Evolutionary conservation across 2,113 vertebrate genomes (phyloP), one percentile per base, ranked within the genome.

Genomic region (Melanerpes formicivorus): DNA sequence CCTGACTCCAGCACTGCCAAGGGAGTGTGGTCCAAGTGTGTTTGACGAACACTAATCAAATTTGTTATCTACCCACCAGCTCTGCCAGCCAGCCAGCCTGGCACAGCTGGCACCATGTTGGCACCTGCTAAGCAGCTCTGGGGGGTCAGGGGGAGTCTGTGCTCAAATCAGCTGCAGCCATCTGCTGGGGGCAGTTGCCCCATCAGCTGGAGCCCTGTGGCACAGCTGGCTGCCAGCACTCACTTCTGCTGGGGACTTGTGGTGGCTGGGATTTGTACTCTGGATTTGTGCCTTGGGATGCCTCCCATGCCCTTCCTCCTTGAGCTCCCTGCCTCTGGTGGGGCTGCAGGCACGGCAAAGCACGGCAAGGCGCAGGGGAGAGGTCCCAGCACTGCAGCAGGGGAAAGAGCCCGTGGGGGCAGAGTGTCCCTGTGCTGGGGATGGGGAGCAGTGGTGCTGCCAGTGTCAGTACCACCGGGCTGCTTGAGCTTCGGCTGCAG

Each of bases 21-120:
- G 80, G 84, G 75, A 84, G 34, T 50, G 7, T 80, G 90, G 90
- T 90, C 64, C 23, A 90, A 84, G 87, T 92, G 9, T 92, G 78
- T 95, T 93, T 96, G 93, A 94, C 93, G 95, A 96, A 95, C 86
- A 16, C 87, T 96, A 89, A 96, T 96, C 90, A 94, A 79, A 94
- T 88, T 40, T 69, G 65, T 86, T 92, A 59, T 42, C 78, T 88
- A 4, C 58, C 74, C 11, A 0, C 83, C 78, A 14, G 63, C 86
- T 70, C 80, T 92, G 86, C 78, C 88, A 84, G 84, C 78, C 88
- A 84, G 84, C 76, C 86, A 72, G 72, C 83, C 44, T 81, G 10
- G 9, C 2, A 3, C 83, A 58, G 80, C 74, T 76, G 4, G 0
- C 56, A 92, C 58, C 50, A 73, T 29, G 2, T 54, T 86, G 37